A percentile compares a stretch with the other conserved stretches of the same genome.
phyloP scores from a whole-genome alignment of 2,797 vertebrate genomes.

The Typhlichthys eigenmanni region DNA sequence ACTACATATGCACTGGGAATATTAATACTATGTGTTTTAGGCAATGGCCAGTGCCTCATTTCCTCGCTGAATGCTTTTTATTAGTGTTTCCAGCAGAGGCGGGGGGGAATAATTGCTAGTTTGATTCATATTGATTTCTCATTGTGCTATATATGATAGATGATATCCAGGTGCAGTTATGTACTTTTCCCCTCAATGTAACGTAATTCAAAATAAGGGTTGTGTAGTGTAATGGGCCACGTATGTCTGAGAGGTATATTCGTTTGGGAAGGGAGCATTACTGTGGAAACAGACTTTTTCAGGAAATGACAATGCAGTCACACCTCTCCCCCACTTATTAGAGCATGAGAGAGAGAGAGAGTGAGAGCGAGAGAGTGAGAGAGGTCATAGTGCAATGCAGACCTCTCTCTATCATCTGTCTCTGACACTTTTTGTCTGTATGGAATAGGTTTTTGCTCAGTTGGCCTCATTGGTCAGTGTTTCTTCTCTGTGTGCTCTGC shows the following conservation, averaged over 20 bases:
- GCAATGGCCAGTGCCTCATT: slow-evolving; percentile 49
- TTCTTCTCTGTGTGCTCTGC: background rate
- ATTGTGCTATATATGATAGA: slow-evolving; percentile 57
- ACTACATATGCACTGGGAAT: slow-evolving; percentile 61
- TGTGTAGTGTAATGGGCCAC: slow-evolving; percentile 29
- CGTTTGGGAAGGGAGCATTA: slow-evolving; percentile 36
- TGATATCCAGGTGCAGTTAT: slow-evolving; percentile 36
- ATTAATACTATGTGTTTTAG: slow-evolving; percentile 52
- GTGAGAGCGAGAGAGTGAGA: background rate
- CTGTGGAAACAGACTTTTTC: slow-evolving; percentile 51
- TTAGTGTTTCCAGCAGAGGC: slow-evolving; percentile 42
- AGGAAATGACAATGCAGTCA: slow-evolving; percentile 61
- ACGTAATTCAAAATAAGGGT: slow-evolving; percentile 37
- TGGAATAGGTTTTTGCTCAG: slow-evolving; percentile 2
- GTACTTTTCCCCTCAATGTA: slow-evolving; percentile 39
- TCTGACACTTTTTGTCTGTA: slow-evolving; percentile 10
- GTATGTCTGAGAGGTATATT: slow-evolving; percentile 29
- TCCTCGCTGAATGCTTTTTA: slow-evolving; percentile 54
- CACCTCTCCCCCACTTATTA: slow-evolving; percentile 38
- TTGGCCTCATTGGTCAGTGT: background rate
- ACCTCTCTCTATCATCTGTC: background rate
- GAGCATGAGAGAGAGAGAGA: background rate
- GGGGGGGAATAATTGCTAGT: slow-evolving; percentile 37
- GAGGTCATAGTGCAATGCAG: background rate
- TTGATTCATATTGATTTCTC: slow-evolving; percentile 62